Evolutionary conservation across 1,140 invertebrate genomes (phyloP).

Genomic region (Telenomus remus): DNA sequence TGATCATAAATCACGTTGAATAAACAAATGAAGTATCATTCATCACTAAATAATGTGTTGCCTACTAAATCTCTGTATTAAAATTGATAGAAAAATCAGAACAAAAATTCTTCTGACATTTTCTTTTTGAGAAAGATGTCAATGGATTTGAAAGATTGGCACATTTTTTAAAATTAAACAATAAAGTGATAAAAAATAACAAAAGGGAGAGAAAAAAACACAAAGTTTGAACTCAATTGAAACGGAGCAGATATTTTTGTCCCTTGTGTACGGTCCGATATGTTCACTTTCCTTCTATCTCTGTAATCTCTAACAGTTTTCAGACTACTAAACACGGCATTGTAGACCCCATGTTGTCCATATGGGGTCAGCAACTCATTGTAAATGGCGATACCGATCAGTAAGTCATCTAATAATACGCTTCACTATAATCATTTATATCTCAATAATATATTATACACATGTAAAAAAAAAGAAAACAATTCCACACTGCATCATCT

Average conservation of each 20-base stretch:
- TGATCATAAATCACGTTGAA: neutral
- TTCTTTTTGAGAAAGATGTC: too few relatives aligned
- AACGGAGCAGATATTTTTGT: slow-evolving; percentile 41
- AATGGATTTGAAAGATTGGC: neutral
- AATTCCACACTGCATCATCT: slow-evolving; percentile 53
- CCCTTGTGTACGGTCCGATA: slow-evolving; percentile 54
- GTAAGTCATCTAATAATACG: slow-evolving; percentile 83
- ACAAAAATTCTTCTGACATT: too few relatives aligned
- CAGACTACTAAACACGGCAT: slow-evolving; percentile 96
- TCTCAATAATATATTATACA: slow-evolving; percentile 48
- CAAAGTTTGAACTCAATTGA: slow-evolving; percentile 12
- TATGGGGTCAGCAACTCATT: slow-evolving; percentile 97
- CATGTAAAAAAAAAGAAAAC: slow-evolving; percentile 37
- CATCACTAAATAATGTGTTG: neutral
- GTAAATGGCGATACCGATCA: slow-evolving; percentile 96
- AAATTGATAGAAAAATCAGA: too few relatives aligned
- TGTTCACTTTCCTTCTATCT: slow-evolving; percentile 68
- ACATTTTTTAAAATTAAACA: neutral
- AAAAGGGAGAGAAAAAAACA: neutral
- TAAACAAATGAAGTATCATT: neutral
- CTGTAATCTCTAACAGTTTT: slow-evolving; percentile 84
- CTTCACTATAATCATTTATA: slow-evolving; percentile 60
- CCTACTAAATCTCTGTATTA: slow-evolving; percentile 8
- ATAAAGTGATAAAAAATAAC: neutral
- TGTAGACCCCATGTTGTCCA: slow-evolving; percentile 97